These are phyloP conservation scores for Suillia variegata DNA, from an alignment of 2,888 invertebrate genomes.

Conservation along the genomic window DNA sequence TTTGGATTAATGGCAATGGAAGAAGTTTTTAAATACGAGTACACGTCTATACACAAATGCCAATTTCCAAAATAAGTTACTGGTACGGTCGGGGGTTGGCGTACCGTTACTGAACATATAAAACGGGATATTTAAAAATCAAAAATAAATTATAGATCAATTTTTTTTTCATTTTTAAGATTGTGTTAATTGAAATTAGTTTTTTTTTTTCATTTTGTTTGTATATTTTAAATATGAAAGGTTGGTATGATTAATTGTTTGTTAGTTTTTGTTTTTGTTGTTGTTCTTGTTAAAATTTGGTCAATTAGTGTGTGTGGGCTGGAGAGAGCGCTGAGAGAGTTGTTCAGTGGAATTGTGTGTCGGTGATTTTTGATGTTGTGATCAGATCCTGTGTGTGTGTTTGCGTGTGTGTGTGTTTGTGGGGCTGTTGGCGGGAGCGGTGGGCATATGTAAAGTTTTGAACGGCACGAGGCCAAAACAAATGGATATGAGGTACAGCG, in stretches of 20 bases:
- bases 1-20: no score
- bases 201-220: slow-evolving; percentile 29
- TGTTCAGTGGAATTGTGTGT: no score
- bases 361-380: not conserved
- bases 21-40: no score
- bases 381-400: not conserved
- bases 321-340: no score
- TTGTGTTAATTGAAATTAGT: slow-evolving; percentile 37
- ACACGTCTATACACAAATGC: no score
- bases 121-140: no score
- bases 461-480: no score
- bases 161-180: slow-evolving; percentile 28
- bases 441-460: not conserved
- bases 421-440: not conserved
- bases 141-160: slow-evolving; percentile 12
- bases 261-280: no score
- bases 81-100: no score
- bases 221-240: slow-evolving; percentile 12
- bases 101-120: no score
- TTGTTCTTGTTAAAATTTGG: slow-evolving; percentile 19
- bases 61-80: no score
- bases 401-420: slow-evolving; percentile 29
- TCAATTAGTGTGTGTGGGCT: not conserved
- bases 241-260: slow-evolving; percentile 7
- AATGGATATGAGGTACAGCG: no score